Evolutionary conservation across 2,113 vertebrate species (phyloP).

Genomic region (Macrotus californicus): DNA sequence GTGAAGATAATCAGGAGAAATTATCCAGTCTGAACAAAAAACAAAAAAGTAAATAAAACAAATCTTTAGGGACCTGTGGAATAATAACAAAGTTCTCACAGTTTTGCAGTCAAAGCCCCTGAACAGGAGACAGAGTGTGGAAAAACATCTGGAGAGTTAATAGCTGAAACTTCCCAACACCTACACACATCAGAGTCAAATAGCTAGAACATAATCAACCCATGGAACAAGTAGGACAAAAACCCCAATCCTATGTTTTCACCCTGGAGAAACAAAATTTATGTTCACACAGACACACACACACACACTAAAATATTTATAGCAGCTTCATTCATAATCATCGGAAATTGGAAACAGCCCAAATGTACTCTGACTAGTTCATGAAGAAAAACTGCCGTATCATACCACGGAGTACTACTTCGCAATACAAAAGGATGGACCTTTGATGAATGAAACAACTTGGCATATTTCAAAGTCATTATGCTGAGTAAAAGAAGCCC

Average conservation of each 20-base stretch:
- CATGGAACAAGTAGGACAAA: background rate
- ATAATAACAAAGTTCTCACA: background rate
- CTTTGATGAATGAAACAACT: background rate
- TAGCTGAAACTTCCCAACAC: background rate
- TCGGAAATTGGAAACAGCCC: background rate
- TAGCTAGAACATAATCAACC: background rate
- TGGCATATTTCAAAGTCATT: background rate
- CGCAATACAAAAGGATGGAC: background rate
- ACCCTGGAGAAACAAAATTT: background rate
- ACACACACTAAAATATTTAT: background rate
- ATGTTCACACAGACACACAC: background rate
- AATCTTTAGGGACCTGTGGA: background rate
- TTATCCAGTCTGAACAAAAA: background rate
- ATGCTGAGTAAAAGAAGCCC: background rate
- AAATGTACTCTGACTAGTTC: background rate
- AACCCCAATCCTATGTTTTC: background rate
- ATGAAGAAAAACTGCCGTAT: background rate
- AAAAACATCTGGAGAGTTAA: background rate
- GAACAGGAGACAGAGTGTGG: background rate
- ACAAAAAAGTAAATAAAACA: background rate
- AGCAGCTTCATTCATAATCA: background rate
- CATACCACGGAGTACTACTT: background rate
- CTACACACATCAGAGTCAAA: background rate
- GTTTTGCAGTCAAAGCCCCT: background rate
- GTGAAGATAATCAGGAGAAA: background rate